These are phyloP conservation scores for Hypanus sabinus DNA, from an alignment of 2,113 vertebrate genomes.

Conservation along the genomic window DNA sequence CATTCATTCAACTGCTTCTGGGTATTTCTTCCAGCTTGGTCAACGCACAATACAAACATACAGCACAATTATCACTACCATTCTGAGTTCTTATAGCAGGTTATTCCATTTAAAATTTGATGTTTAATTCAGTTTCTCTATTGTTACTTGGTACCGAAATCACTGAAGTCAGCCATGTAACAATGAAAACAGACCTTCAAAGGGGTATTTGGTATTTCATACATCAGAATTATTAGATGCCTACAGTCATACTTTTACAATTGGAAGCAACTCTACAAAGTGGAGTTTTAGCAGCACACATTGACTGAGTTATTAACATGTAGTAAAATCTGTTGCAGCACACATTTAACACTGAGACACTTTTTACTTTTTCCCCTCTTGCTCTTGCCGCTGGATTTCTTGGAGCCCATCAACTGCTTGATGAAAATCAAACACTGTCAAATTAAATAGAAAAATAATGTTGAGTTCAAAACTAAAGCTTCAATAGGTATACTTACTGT, in stretches of 20 bases:
- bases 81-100: not conserved
- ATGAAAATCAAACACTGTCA: slow-evolving; percentile 91
- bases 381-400: slow-evolving; percentile 86
- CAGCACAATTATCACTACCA: not conserved
- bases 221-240: not conserved
- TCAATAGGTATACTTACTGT: not conserved
- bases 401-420: slow-evolving; percentile 92
- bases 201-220: not conserved
- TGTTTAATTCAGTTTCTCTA: not conserved
- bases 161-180: slow-evolving; percentile 58
- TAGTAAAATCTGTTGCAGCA: not conserved
- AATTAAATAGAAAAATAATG: slow-evolving; percentile 42
- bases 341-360: not conserved
- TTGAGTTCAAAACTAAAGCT: not conserved
- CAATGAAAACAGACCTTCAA: not conserved
- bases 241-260: not conserved
- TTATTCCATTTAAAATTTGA: not conserved
- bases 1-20: not conserved
- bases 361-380: slow-evolving; percentile 91
- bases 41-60: not conserved
- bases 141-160: slow-evolving; percentile 77
- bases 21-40: not conserved
- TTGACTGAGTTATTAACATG: not conserved
- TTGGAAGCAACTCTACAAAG: not conserved
- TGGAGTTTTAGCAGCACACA: not conserved